Conservation (phyloP, 2,888 invertebrate genomes). For the Stomorhina lunata region DNA sequence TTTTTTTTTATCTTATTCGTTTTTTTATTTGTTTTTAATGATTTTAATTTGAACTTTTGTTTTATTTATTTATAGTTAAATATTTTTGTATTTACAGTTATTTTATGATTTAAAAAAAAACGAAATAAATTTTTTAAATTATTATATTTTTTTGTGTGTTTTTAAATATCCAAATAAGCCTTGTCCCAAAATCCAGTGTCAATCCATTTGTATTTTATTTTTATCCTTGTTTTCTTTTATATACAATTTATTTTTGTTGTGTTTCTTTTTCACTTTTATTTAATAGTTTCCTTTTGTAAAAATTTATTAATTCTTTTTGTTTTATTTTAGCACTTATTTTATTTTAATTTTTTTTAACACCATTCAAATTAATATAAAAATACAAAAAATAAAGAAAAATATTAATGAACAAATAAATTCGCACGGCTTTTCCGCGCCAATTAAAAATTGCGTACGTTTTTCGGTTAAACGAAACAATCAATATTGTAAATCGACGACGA, state of each 20-base stretch:
- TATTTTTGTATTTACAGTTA: not conserved
- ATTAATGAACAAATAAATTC: not conserved
- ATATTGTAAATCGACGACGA: conserved; percentile 53
- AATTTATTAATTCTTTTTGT: not conserved
- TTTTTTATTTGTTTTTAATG: too few species aligned
- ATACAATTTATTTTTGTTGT: not conserved
- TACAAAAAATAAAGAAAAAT: not conserved
- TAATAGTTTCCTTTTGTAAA: not conserved
- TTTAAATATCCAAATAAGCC: conserved; percentile 18
- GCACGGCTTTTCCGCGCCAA: conserved; percentile 49
- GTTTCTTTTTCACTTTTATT: not conserved
- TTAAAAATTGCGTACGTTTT: conserved; percentile 52
- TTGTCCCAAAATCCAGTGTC: conserved; percentile 6
- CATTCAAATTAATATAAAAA: not conserved
- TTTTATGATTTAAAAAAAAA: not conserved
- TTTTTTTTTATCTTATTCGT: too few species aligned
- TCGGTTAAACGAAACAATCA: conserved; percentile 50
- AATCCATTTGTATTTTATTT: not conserved
- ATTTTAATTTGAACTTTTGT: too few species aligned
- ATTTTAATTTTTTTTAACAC: not conserved
- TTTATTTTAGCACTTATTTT: not conserved
- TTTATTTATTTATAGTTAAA: not conserved
- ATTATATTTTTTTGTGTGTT: not conserved
- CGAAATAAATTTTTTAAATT: not conserved
- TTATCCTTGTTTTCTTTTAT: not conserved